Conservation (phyloP, 1,140 invertebrate genomes). For the Anastrepha obliqua region DNA sequence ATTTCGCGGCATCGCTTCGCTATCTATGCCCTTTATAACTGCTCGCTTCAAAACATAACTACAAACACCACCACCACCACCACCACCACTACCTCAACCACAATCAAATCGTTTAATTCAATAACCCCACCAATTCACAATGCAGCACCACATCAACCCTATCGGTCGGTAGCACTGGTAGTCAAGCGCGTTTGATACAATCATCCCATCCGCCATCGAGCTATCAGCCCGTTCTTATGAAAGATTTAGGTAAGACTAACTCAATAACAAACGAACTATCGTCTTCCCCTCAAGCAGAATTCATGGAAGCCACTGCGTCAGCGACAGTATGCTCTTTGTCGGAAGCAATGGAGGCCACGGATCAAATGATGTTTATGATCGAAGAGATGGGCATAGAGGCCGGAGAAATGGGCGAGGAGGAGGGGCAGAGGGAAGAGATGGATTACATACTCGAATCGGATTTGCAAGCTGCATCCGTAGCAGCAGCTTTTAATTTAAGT, state of each 20-base stretch:
- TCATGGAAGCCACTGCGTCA: conserved; percentile 37
- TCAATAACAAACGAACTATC: conserved; percentile 62
- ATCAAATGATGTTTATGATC: conserved; percentile 50
- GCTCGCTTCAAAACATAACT: background rate
- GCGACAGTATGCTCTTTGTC: conserved; percentile 49
- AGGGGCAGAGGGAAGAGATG: conserved; percentile 17
- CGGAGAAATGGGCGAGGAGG: conserved; percentile 25
- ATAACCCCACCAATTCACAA: background rate
- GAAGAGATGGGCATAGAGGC: conserved; percentile 31
- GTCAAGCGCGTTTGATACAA: conserved; percentile 93
- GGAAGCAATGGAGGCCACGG: conserved; percentile 2
- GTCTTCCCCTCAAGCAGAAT: conserved; percentile 54
- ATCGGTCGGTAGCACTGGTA: conserved; percentile 94
- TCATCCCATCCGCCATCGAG: conserved; percentile 93
- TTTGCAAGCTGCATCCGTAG: conserved; percentile 67
- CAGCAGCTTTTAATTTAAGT: conserved; percentile 72
- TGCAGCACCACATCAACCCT: conserved; percentile 92
- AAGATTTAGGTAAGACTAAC: conserved; percentile 88
- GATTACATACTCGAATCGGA: conserved; percentile 60
- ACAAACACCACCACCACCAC: background rate
- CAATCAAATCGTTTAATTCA: background rate
- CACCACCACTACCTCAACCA: background rate
- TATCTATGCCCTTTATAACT: background rate
- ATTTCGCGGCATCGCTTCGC: conserved; percentile 13
- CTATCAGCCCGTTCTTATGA: conserved; percentile 88